Evolutionary conservation across 2,888 invertebrate species (phyloP), one percentile per base, ranked within the genome.

Genomic region (Nemoura dubitans): DNA sequence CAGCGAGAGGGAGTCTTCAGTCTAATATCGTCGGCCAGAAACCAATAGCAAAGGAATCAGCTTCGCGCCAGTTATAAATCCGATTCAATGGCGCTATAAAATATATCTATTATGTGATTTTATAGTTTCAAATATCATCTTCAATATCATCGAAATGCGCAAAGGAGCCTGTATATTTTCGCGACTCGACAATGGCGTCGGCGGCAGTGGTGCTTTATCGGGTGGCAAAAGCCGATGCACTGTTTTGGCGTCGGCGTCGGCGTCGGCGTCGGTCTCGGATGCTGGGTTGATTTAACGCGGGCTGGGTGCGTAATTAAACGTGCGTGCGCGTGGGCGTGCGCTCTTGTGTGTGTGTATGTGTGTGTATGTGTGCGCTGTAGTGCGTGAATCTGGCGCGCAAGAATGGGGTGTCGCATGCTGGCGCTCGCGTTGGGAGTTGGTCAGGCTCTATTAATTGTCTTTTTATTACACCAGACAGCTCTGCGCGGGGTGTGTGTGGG

Each of bases 51-150:
- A 59, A 10, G 36, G 36, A 36, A 36, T 36, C 36, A 36, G 36
- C 36, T 21, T 59, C 59, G 59, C 21, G 59, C 21, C 59, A 59
- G 59, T 36, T 36, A 59, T 59, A 59, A 59, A 59, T 59, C 21
- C 16, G 3, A 59, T 59, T 59, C 59, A 21, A 59, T 59, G 59
- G 59, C 21, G 59, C 59, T 21, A 59, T 59, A 59, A 59, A 59
- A 59, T 59, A 59, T 59, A 59, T 59, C 59, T 59, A 59, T 59
- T 59, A 59, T 59, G 59, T 59, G 59, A 59, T 59, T 59, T 59
- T 59, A 59, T 59, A 59, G 59, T 59, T 59, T 59, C 59, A 59
- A 59, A 59, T 59, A 59, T 59, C 59, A 59, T 59, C 59, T 59
- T 59, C 59, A 21, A 59, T 59, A 59, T 59, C 59, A 21, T 59